A percentile compares a stretch with the other conserved stretches of the same genome.
phyloP scores from a whole-genome alignment of 2,888 invertebrate genomes.

The Euzophera pinguis region DNA sequence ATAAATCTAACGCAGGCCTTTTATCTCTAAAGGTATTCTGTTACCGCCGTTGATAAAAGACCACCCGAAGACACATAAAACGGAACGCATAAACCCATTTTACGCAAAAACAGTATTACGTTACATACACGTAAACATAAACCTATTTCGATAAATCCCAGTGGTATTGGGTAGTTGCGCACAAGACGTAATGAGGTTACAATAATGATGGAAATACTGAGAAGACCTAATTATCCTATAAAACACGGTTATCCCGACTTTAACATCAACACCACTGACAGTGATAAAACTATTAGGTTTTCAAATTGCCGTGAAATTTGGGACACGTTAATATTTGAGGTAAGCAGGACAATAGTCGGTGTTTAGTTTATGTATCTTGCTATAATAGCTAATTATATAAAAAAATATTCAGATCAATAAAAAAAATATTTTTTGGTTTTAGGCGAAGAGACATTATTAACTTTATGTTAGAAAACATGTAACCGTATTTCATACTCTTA shows the following conservation, averaged over 20 bases:
- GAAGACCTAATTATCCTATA: slow-evolving; percentile 48
- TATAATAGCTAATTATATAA: too few species aligned
- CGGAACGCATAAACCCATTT: slow-evolving; percentile 8
- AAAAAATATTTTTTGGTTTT: too few species aligned
- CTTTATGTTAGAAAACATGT: too few species aligned
- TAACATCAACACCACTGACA: slow-evolving; percentile 24
- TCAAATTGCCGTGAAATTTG: slow-evolving; percentile 17
- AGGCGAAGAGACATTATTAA: too few species aligned
- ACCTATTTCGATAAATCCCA: slow-evolving; percentile 14
- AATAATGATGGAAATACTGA: slow-evolving; percentile 48
- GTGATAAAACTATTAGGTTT: slow-evolving; percentile 16
- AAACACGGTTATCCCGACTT: slow-evolving; percentile 62
- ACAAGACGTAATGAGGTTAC: slow-evolving; percentile 37
- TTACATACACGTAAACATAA: slow-evolving; percentile 12
- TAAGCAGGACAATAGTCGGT: too few species aligned
- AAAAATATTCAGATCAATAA: too few species aligned
- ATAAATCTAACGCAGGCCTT: too few species aligned
- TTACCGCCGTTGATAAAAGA: not conserved
- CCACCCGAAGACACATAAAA: not conserved
- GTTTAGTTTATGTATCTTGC: too few species aligned
- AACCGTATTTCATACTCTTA: too few species aligned
- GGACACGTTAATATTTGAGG: not conserved
- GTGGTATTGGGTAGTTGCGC: slow-evolving; percentile 17
- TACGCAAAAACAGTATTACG: slow-evolving; percentile 7
- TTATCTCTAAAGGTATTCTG: not conserved